A percentile compares a stretch with the other conserved stretches of the same genome.
Evolutionary conservation across 2,888 invertebrate species (phyloP).

Genomic region (Escarpia spicata): DNA sequence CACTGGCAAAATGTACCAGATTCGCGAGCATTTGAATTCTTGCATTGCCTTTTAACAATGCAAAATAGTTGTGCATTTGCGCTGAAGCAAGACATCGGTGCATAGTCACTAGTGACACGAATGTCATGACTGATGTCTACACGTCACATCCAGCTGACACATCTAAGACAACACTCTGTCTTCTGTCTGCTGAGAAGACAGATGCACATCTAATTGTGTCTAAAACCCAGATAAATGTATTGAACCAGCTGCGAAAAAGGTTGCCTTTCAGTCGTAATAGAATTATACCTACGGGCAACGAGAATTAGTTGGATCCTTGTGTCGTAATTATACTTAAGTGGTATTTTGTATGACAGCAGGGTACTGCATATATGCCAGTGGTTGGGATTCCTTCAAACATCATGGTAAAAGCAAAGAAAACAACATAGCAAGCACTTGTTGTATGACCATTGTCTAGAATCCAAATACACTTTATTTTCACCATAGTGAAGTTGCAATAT

Average conservation of each 20-base stretch:
- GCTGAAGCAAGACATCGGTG: background rate
- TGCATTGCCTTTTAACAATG: slow-evolving; percentile 4
- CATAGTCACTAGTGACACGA: slow-evolving; percentile 1
- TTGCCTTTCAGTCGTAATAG: background rate
- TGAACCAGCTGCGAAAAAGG: background rate
- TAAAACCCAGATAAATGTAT: background rate
- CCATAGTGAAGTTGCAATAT: too few relatives aligned
- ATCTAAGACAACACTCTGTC: background rate
- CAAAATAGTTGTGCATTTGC: background rate
- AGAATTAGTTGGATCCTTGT: background rate
- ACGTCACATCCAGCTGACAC: background rate
- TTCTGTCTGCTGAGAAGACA: background rate
- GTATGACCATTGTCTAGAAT: too few relatives aligned
- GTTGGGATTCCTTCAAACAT: background rate
- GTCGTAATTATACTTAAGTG: background rate
- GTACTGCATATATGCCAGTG: background rate
- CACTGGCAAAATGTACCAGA: too few relatives aligned
- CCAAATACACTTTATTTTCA: too few relatives aligned
- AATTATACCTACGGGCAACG: background rate
- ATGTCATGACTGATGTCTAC: slow-evolving; percentile 6
- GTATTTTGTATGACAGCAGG: background rate
- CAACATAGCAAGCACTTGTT: background rate
- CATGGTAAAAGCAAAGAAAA: background rate
- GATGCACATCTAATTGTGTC: background rate
- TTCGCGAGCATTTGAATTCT: background rate